Evolutionary conservation across 2,888 invertebrate genomes (phyloP), one percentile per base, ranked within the genome.

Genomic region (Mimas tiliae): DNA sequence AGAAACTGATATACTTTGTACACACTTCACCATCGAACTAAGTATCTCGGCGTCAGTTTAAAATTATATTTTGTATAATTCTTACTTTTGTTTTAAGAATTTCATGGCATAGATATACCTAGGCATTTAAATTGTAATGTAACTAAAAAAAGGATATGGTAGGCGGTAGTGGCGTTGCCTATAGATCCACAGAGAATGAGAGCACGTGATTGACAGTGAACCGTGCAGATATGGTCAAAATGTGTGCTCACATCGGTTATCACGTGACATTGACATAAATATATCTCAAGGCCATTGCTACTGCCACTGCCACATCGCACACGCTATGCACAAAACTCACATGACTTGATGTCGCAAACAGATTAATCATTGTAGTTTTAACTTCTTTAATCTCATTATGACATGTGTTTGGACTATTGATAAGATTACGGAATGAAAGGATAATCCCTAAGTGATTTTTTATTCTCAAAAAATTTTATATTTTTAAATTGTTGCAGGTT

Each of bases 291-390:
- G 27, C 27, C 27, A 27, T 27, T 27, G 27, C 27, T 4, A 27
- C 27, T 27, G 79, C 78, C 84, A 83, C 69, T 84, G 84, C 80
- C 84, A 83, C 74, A 75, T 3, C 27, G 27, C 71, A 66, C 69
- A 76, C 65, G 64, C 63, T 72, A 67, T 67, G 69, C 69, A 70
- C 69, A 71, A 77, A 74, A 71, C 71, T 79, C 79, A 80, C 78
- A 74, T 80, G 74, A 75, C 71, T 68, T 27, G 65, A 63, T 52
- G 62, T 66, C 67, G 67, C 65, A 68, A 68, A 65, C 34, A 14
- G 50, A 75, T 76, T 69, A 71, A 75, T 77, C 73, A 72, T 68
- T 68, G 63, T 62, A 71, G 62, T 65, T 58, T 34, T 62, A 50
- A 68, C 50, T 55, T 53, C 11, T 67, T 58, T 66, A 69, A 69